phyloP scores from a whole-genome alignment of 2,113 vertebrate genomes.

The Platanista minor region DNA sequence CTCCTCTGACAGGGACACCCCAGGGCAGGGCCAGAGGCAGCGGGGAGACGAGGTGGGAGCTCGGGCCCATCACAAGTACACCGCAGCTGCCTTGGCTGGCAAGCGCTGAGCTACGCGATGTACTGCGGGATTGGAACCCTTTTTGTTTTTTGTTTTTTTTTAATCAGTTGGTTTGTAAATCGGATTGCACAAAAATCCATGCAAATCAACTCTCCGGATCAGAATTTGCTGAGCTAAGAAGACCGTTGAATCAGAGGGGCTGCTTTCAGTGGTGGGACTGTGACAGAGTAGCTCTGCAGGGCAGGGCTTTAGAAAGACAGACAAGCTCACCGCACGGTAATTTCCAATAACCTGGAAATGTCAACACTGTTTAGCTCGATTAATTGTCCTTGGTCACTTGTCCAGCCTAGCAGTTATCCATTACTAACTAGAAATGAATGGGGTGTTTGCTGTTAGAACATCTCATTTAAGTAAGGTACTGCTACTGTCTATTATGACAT shows the following conservation, averaged over 20 bases:
- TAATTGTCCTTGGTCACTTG: slow-evolving; percentile 60
- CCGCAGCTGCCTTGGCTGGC: slow-evolving; percentile 59
- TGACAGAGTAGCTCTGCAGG: not conserved
- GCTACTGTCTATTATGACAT: not conserved
- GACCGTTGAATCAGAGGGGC: slow-evolving; percentile 69
- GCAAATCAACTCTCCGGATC: slow-evolving; percentile 65
- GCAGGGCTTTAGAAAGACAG: slow-evolving; percentile 58
- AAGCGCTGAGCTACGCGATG: not conserved
- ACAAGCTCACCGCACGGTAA: slow-evolving; percentile 56
- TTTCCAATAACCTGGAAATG: slow-evolving; percentile 72
- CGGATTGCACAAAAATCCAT: slow-evolving; percentile 68
- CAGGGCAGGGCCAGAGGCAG: not conserved
- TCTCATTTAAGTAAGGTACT: slow-evolving; percentile 23
- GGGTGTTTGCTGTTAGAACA: slow-evolving; percentile 37
- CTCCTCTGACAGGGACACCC: rapidly evolving
- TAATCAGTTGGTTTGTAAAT: slow-evolving; percentile 63
- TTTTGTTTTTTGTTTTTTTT: not conserved
- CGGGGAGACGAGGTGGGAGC: not conserved
- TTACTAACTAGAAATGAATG: slow-evolving; percentile 42
- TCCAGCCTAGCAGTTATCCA: slow-evolving; percentile 33
- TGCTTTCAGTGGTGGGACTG: slow-evolving; percentile 57
- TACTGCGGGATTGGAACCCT: slow-evolving; percentile 15
- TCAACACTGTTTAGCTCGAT: slow-evolving; percentile 64
- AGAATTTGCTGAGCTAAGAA: slow-evolving; percentile 72
- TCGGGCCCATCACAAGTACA: not conserved